These are phyloP conservation scores for Saguinus imperator DNA, from an alignment of 2,113 vertebrate genomes.

Conservation along the genomic window DNA sequence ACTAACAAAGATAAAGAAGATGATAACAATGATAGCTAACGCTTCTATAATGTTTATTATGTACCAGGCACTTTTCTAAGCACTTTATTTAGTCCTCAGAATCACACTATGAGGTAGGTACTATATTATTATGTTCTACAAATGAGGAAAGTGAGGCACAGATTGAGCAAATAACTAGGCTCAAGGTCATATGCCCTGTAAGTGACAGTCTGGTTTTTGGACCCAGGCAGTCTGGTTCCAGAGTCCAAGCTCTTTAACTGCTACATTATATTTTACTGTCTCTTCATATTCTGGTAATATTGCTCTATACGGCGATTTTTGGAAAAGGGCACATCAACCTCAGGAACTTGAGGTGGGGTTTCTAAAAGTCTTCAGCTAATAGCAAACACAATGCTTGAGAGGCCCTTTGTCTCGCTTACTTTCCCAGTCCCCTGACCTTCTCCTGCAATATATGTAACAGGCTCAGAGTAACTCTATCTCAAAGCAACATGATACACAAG, in stretches of 20 bases:
- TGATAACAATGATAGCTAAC: neutral
- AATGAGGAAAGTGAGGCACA: conserved; percentile 6
- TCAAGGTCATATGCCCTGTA: neutral
- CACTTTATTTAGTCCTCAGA: conserved; percentile 19
- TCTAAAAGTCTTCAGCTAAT: conserved; percentile 23
- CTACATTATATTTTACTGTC: neutral
- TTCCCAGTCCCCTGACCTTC: neutral
- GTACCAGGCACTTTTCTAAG: neutral
- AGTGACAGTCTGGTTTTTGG: conserved; percentile 18
- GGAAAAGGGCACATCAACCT: neutral
- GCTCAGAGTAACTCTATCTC: neutral
- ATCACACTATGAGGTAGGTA: neutral
- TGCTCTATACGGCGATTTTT: neutral
- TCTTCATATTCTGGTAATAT: conserved; percentile 20
- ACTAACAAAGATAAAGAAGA: neutral
- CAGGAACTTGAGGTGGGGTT: neutral
- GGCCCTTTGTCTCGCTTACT: neutral
- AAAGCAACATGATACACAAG: neutral
- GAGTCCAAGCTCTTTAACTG: conserved; percentile 12
- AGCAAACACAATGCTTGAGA: conserved; percentile 25
- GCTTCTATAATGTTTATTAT: neutral
- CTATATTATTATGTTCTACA: neutral
- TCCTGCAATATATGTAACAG: neutral
- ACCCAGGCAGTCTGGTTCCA: neutral
- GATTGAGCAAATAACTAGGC: neutral